Conservation (phyloP, 2,113 vertebrate genomes). For the Poecile atricapillus region DNA sequence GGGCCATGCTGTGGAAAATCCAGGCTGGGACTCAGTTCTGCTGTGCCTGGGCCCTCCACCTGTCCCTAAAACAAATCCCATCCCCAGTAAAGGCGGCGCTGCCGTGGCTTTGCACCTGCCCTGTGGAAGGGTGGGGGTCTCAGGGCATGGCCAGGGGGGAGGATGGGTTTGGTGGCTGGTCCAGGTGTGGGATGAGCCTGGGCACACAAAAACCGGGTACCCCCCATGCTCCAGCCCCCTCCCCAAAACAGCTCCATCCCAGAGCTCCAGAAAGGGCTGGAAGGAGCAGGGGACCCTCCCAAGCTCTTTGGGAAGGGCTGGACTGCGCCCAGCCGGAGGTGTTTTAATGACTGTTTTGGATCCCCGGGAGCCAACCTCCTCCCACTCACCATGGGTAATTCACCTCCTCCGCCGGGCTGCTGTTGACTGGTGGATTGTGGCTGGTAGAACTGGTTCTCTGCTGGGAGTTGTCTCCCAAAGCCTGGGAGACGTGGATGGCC, state of each 20-base stretch:
- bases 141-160: fast-evolving
- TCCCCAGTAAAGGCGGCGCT: not conserved
- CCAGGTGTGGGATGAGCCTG: not conserved
- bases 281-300: not conserved
- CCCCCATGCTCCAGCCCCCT: not conserved
- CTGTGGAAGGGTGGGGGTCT: fast-evolving
- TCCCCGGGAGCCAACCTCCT: conserved; percentile 44
- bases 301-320: not conserved
- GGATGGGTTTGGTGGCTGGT: not conserved
- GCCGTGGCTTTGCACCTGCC: fast-evolving
- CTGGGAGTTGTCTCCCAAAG: conserved; percentile 69
- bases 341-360: conserved; percentile 56
- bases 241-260: not conserved
- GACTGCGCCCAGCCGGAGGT: conserved; percentile 29
- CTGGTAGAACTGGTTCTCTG: conserved; percentile 75
- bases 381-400: conserved; percentile 47
- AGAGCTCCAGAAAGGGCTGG: not conserved
- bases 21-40: fast-evolving
- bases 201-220: not conserved
- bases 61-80: fast-evolving
- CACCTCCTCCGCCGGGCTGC: conserved; percentile 12
- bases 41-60: not conserved
- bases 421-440: conserved; percentile 55
- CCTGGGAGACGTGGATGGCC: conserved; percentile 47
- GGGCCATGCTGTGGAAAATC: not conserved